These are phyloP conservation scores for Biston betularia DNA, from an alignment of 2,888 invertebrate genomes.

Conservation along the genomic window DNA sequence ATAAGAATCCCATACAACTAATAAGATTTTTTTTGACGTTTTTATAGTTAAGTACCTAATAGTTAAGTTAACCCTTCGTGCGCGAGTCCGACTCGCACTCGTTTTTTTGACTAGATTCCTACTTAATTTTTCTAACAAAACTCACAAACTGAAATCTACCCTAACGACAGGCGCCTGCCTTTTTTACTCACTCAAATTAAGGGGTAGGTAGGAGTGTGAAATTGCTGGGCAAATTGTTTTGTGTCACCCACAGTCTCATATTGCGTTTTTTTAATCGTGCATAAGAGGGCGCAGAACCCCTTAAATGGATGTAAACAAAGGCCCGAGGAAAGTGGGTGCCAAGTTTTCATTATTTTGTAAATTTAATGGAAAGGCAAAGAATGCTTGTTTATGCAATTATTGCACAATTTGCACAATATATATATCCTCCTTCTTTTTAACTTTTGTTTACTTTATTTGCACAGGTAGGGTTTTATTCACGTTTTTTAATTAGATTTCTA, in stretches of 20 bases:
- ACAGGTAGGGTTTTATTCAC: neutral
- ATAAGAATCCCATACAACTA: too few relatives aligned
- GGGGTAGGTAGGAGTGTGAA: slow-evolving; percentile 45
- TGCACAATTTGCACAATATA: neutral
- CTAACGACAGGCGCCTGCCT: slow-evolving; percentile 9
- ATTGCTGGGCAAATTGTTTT: slow-evolving; percentile 58
- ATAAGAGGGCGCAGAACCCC: slow-evolving; percentile 36
- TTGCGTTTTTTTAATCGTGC: slow-evolving; percentile 49
- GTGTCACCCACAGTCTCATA: slow-evolving; percentile 45
- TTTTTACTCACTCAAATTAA: slow-evolving; percentile 49
- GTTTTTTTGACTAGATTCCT: too few relatives aligned
- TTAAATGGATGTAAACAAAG: slow-evolving; percentile 23
- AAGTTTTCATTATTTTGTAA: slow-evolving; percentile 19
- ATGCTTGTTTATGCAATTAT: slow-evolving; percentile 12
- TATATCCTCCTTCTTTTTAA: neutral
- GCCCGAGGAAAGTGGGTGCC: neutral
- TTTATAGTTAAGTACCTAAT: too few relatives aligned
- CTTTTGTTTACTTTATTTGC: neutral
- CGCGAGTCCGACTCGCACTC: too few relatives aligned
- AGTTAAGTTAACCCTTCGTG: too few relatives aligned
- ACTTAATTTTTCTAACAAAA: neutral
- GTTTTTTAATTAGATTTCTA: neutral
- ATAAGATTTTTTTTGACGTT: too few relatives aligned
- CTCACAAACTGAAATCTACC: slow-evolving; percentile 21
- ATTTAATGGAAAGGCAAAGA: slow-evolving; percentile 6